Conservation (phyloP, 2,888 invertebrate species). For the Bombyx huttoni region DNA sequence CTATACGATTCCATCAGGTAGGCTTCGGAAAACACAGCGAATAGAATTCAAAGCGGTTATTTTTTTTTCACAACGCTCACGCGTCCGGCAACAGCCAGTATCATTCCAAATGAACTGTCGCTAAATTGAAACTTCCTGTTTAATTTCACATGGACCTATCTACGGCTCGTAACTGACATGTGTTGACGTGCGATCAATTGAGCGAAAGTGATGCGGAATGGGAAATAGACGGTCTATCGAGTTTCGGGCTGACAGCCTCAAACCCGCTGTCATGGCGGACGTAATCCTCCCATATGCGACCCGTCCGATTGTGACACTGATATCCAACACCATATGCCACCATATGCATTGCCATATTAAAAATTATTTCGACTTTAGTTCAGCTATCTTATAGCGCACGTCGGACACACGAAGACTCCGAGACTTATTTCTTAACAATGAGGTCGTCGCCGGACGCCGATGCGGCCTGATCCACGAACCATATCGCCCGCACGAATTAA, state of each 20-base stretch:
- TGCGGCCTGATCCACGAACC: conserved; percentile 39
- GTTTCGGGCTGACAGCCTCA: conserved; percentile 51
- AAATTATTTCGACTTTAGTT: too few species aligned
- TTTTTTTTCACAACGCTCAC: conserved; percentile 39
- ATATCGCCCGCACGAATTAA: conserved; percentile 39
- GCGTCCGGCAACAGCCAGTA: conserved; percentile 46
- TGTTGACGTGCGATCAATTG: conserved; percentile 62
- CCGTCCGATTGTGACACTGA: neutral
- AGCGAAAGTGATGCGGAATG: conserved; percentile 54
- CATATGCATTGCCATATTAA: conserved; percentile 15
- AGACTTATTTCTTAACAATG: conserved; percentile 41
- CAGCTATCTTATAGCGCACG: neutral
- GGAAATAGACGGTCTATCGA: conserved; percentile 32
- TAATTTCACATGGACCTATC: conserved; percentile 54
- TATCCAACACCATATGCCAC: conserved; percentile 32
- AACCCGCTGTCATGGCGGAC: conserved; percentile 27
- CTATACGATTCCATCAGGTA: conserved; percentile 38
- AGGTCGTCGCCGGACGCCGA: conserved; percentile 40
- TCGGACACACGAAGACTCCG: conserved; percentile 5
- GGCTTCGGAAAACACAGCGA: conserved; percentile 29
- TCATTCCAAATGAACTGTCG: conserved; percentile 64
- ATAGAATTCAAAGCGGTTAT: conserved; percentile 20
- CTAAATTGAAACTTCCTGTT: conserved; percentile 69
- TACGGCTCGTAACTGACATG: conserved; percentile 38
- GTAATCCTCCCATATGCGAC: conserved; percentile 41